Evolutionary conservation across 2,797 vertebrate species (phyloP), one percentile per base, ranked within the genome.

Genomic region (Myotis myotis): DNA sequence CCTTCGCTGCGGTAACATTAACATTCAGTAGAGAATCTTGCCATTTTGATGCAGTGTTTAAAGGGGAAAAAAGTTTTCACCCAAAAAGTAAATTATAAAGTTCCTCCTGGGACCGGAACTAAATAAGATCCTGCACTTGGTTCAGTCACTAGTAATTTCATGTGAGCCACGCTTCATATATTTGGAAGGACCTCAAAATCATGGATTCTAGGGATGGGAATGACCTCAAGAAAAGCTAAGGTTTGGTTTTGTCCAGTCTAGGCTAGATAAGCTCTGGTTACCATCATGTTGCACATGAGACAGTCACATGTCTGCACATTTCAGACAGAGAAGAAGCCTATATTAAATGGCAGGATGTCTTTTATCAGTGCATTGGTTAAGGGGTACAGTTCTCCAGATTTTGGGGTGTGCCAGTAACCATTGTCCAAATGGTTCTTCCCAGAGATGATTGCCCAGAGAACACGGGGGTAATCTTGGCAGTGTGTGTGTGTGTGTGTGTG

Each of bases 11-110:
- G 25, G 44, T 90, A 57, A 83, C 20, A 8, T 72, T 80, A 57
- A 62, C 30, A 36, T 38, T 88, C 22, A 66, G 62, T 20, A 10
- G 51, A 82, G 57, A 94, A 66, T 30, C 68, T 49, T 81, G 51
- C 30, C 49, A 16, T 10, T 64, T 91, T 55, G 82, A 79, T 36
- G 72, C 36, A 86, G 13, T 88, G 33, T 78, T 80, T 93, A 66
- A 41, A 53, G 60, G 28, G 30, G n/a, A 47, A 76, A 57, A 68
- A 28, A 16, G 13, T 62, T 87, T 81, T 95, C 8, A 23, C 49
- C 81, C 94, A 36, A 60, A 90, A 91, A 53, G 23, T 74, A 44
- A 93, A 81, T 87, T 49, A 66, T 23, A 64, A 82, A 72, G 68
- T 36, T 83, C 16, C 36, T 49, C 30, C 53, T 49, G 64, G 10